Percentiles rank a stretch among this genome's conserved stretches.
phyloP scores from a whole-genome alignment of 2,113 vertebrate species.

The Verasper variegatus region DNA sequence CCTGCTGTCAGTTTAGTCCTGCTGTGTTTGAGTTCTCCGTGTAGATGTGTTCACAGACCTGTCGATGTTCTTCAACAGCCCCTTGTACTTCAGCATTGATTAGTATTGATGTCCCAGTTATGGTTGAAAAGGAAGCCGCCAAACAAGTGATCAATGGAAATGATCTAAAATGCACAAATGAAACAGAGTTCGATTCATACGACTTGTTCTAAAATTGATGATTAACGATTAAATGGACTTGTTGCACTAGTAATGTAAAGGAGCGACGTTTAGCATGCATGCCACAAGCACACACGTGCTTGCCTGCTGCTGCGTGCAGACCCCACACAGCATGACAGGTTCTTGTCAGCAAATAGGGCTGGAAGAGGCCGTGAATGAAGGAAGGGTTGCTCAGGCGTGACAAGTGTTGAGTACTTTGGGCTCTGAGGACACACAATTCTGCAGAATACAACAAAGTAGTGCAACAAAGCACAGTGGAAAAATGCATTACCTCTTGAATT shows the following conservation, averaged over 20 bases:
- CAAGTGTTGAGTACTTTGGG: slow-evolving; percentile 40
- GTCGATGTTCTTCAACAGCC: slow-evolving; percentile 25
- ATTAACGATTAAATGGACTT: background rate
- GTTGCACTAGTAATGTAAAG: slow-evolving; percentile 29
- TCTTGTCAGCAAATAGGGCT: slow-evolving; percentile 9
- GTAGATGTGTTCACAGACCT: slow-evolving; percentile 49
- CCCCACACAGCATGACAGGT: slow-evolving; percentile 25
- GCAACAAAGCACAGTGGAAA: slow-evolving; percentile 26
- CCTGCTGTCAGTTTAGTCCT: slow-evolving; percentile 66
- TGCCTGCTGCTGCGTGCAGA: slow-evolving; percentile 7
- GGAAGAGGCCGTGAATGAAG: slow-evolving; percentile 37
- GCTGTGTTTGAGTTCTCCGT: slow-evolving; percentile 56
- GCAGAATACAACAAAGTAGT: slow-evolving; percentile 32
- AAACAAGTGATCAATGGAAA: slow-evolving; percentile 22
- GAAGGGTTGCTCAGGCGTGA: slow-evolving; percentile 51
- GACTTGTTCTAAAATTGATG: slow-evolving; percentile 9
- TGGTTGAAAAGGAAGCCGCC: slow-evolving; percentile 24
- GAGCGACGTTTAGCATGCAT: slow-evolving; percentile 14
- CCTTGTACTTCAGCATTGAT: slow-evolving; percentile 32
- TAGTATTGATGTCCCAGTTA: slow-evolving; percentile 50
- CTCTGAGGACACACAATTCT: slow-evolving; percentile 45
- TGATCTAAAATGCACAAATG: slow-evolving; percentile 1
- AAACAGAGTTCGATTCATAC: slow-evolving; percentile 16
- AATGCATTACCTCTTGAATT: background rate
- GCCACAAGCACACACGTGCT: slow-evolving; percentile 1